Evolutionary conservation across 2,888 invertebrate genomes (phyloP), one percentile per base, ranked within the genome.

Genomic region (Taphrorychus bicolor): DNA sequence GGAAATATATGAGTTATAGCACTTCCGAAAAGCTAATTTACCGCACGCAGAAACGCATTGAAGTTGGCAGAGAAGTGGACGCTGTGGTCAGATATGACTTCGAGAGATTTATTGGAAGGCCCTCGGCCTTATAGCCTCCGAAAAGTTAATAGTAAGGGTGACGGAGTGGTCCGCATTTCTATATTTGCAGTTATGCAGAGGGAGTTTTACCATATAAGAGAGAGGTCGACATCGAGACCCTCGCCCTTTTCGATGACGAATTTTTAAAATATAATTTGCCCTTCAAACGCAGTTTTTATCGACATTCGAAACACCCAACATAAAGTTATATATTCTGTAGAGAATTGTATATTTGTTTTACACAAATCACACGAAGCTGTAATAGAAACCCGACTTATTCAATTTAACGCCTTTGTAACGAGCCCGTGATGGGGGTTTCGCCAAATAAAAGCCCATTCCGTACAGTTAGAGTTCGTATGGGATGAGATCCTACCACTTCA

Each of bases 71-170:
- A 58, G 32, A 52, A 64, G 41, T 57, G 51, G 58, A 52, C 22
- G 58, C 45, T 56, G 61, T 52, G 51, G 60, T 60, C 17, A 61
- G 61, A 66, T 66, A 66, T 66, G 61, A 66, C 66, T 66, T 60
- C n/a, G 49, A 57, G 58, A 66, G 61, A 66, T 66, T 66, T 66
- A 66, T 66, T 57, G 48, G 41, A 24, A 16, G 41, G 52, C 24
- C 42, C 61, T 57, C 57, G 53, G 60, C 56, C 64, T 52, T 64
- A 18, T 52, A 61, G 61, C 61, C 61, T 54, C 54, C 16, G 59
- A 68, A 70, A 72, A 74, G 72, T 73, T 73, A 74, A 74, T 74
- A 73, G 72, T 59, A 64, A 73, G 74, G 73, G 74, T 72, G 73
- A 73, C 74, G 65, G 72, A 60, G 70, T 61, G 67, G 57, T 68